A percentile compares a stretch with the other conserved stretches of the same genome.
Evolutionary conservation across 1,140 invertebrate species (phyloP).

Genomic region (Xylocopa sonorina): DNA sequence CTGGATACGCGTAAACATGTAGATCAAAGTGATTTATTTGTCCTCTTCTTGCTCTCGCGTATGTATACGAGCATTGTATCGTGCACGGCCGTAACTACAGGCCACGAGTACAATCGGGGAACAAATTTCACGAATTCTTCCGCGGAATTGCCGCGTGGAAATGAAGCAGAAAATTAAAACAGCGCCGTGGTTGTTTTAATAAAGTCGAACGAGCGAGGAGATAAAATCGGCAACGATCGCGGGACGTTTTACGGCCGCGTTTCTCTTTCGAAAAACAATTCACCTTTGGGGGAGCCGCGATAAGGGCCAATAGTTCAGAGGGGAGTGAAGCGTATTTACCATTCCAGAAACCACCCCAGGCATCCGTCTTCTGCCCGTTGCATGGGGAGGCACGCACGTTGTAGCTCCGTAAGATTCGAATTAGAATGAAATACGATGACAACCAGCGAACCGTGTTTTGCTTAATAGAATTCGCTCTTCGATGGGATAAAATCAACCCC

Average conservation of each 20-base stretch:
- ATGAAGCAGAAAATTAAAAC: too few relatives aligned
- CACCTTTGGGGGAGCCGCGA: conserved; percentile 42
- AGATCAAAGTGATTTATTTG: neutral
- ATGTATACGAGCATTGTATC: too few relatives aligned
- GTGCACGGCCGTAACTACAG: too few relatives aligned
- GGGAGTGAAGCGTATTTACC: conserved; percentile 59
- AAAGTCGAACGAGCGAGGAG: neutral
- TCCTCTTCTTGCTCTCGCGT: too few relatives aligned
- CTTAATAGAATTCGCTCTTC: conserved; percentile 4
- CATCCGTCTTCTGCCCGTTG: conserved; percentile 53
- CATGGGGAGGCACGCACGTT: conserved; percentile 28
- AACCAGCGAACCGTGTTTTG: conserved; percentile 38
- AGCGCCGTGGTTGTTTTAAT: too few relatives aligned
- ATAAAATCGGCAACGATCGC: conserved; percentile 43
- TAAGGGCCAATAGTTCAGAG: conserved; percentile 57
- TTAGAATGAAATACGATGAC: conserved; percentile 57
- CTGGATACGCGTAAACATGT: neutral
- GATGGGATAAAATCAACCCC: conserved; percentile 18
- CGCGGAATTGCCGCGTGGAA: too few relatives aligned
- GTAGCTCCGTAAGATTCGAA: conserved; percentile 52
- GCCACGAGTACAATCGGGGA: too few relatives aligned
- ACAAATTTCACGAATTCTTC: too few relatives aligned
- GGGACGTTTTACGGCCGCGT: conserved; percentile 49
- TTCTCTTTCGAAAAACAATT: conserved; percentile 58
- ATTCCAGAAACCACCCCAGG: conserved; percentile 61